These are phyloP conservation scores for Tachina fera DNA, from an alignment of 2,888 invertebrate genomes.

Conservation along the genomic window DNA sequence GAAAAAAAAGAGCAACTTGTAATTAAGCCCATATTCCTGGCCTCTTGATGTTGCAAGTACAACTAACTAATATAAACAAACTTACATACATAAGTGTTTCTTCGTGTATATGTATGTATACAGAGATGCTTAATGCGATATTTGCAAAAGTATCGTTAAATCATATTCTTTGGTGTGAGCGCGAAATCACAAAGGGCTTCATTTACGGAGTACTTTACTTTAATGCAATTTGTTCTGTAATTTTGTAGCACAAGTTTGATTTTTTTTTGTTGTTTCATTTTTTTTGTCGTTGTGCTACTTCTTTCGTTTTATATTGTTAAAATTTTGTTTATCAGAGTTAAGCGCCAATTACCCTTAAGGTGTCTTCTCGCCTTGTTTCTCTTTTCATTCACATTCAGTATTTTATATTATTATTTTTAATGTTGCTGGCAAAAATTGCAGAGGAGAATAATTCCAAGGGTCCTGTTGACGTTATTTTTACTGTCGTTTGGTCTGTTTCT, in stretches of 20 bases:
- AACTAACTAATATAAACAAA: constrained; percentile 47
- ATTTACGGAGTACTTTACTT: constrained; percentile 68
- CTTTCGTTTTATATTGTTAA: constrained; percentile 51
- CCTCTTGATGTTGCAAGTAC: constrained; percentile 42
- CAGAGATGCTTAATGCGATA: constrained; percentile 19
- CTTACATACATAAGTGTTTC: too few species aligned
- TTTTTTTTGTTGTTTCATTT: not conserved
- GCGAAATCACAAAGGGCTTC: constrained; percentile 60
- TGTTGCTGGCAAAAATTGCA: not conserved
- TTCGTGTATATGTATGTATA: not conserved
- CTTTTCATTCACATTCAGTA: not conserved
- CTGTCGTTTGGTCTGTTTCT: constrained; percentile 22
- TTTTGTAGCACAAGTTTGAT: constrained; percentile 55
- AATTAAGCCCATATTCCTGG: constrained; percentile 63
- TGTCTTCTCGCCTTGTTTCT: constrained; percentile 33
- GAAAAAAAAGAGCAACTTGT: constrained; percentile 52
- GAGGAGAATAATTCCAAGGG: constrained; percentile 33
- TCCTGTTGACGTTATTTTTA: constrained; percentile 43
- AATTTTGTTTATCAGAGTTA: constrained; percentile 71
- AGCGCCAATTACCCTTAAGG: constrained; percentile 72
- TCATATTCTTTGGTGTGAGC: constrained; percentile 38
- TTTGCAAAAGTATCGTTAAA: constrained; percentile 43
- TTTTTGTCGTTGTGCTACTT: constrained; percentile 32
- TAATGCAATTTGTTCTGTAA: constrained; percentile 69
- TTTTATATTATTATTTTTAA: not conserved